phyloP scores from a whole-genome alignment of 2,797 vertebrate genomes.

The Epinephelus coioides region DNA sequence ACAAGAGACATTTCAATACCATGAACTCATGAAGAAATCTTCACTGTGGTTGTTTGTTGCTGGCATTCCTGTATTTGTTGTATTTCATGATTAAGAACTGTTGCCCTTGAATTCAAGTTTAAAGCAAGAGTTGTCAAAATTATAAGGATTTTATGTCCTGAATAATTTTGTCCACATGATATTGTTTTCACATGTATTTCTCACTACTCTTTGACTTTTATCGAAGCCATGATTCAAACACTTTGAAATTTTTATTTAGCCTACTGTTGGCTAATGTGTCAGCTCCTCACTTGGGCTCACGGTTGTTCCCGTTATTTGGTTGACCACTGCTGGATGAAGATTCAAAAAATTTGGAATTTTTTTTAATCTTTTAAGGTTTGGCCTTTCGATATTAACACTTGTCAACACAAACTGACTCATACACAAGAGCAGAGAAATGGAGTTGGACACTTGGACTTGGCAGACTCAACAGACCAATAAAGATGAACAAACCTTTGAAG shows the following conservation, averaged over 20 bases:
- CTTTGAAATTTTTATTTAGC: neutral
- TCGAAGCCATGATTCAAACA: neutral
- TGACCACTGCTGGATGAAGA: neutral
- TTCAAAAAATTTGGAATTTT: neutral
- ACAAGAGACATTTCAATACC: neutral
- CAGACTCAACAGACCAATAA: neutral
- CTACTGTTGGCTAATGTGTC: neutral
- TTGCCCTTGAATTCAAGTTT: neutral
- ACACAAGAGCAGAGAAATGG: neutral
- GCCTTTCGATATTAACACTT: neutral
- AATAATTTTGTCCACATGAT: neutral
- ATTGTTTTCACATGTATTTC: neutral
- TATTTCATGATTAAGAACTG: slow-evolving; percentile 7
- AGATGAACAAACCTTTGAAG: neutral
- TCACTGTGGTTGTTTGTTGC: neutral
- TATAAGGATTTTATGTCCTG: neutral
- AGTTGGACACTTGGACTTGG: neutral
- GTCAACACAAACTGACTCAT: neutral
- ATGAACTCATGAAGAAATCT: slow-evolving; percentile 11
- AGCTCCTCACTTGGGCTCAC: neutral
- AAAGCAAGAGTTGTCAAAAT: neutral
- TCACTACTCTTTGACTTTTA: neutral
- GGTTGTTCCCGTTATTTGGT: neutral
- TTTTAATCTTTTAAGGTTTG: neutral
- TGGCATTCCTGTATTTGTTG: neutral